Evolutionary conservation across 2,113 vertebrate genomes (phyloP).

Genomic region (Melozone crissalis): DNA sequence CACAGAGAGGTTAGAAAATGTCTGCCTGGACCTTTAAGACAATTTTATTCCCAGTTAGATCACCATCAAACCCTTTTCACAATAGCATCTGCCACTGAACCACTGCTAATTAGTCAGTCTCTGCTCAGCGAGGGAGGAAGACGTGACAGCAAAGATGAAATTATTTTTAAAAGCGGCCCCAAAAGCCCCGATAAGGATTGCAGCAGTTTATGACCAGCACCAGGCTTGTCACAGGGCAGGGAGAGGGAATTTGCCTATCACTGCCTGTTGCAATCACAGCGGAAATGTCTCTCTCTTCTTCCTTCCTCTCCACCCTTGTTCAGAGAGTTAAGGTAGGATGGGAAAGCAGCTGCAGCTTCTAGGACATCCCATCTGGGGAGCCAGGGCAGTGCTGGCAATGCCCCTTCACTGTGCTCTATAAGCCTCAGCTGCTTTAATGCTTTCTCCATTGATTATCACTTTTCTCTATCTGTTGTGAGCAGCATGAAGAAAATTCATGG

Average conservation of each 20-base stretch:
- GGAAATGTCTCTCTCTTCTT: background rate
- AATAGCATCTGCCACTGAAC: constrained; percentile 22
- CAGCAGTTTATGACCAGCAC: constrained; percentile 41
- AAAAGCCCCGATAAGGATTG: constrained; percentile 29
- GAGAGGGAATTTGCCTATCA: constrained; percentile 18
- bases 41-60: background rate
- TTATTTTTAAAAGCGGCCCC: background rate
- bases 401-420: background rate
- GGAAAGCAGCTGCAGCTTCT: background rate
- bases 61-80: constrained; percentile 25
- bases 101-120: constrained; percentile 33
- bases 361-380: background rate
- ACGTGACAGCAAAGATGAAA: background rate
- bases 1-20: background rate
- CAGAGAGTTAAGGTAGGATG: constrained; percentile 1
- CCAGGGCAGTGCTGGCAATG: background rate
- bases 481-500: background rate
- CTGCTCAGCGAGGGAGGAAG: background rate
- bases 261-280: background rate
- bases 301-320: constrained; percentile 25
- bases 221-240: constrained; percentile 43
- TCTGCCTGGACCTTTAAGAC: background rate
- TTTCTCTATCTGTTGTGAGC: background rate
- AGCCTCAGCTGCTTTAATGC: background rate
- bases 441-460: background rate